These are phyloP conservation scores for Crotalus tigris DNA, from an alignment of 2,113 vertebrate genomes.

Conservation along the genomic window DNA sequence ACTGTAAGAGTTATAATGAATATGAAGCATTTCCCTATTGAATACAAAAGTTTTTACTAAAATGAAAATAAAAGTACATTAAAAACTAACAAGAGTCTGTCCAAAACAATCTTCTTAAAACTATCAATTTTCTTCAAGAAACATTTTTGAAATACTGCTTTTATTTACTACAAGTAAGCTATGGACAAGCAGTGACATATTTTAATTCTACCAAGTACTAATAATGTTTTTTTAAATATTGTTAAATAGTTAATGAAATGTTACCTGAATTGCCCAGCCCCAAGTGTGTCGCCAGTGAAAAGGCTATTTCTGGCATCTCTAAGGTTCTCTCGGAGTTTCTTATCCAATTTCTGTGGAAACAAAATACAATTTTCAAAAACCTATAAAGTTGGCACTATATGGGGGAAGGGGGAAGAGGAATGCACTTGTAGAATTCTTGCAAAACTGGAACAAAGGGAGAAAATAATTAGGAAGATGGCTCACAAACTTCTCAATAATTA, in stretches of 20 bases:
- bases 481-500: background rate
- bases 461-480: background rate
- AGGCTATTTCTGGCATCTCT: conserved; percentile 97
- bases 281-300: conserved; percentile 93
- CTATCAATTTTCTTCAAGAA: background rate
- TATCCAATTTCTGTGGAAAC: conserved; percentile 88
- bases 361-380: conserved; percentile 22
- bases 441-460: background rate
- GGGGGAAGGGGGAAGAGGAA: background rate
- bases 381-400: background rate
- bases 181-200: background rate
- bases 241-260: conserved; percentile 3
- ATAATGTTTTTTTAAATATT: background rate
- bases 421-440: background rate
- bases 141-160: background rate
- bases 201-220: background rate
- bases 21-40: background rate
- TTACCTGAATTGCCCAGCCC: conserved; percentile 93
- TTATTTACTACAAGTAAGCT: background rate
- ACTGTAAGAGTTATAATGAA: background rate
- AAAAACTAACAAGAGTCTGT: background rate
- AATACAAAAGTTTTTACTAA: background rate
- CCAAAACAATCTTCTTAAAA: background rate
- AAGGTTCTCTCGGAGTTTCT: conserved; percentile 96
- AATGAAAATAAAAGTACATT: background rate